Conservation (phyloP, 2,888 invertebrate genomes). For the Epistrophe eligans region DNA sequence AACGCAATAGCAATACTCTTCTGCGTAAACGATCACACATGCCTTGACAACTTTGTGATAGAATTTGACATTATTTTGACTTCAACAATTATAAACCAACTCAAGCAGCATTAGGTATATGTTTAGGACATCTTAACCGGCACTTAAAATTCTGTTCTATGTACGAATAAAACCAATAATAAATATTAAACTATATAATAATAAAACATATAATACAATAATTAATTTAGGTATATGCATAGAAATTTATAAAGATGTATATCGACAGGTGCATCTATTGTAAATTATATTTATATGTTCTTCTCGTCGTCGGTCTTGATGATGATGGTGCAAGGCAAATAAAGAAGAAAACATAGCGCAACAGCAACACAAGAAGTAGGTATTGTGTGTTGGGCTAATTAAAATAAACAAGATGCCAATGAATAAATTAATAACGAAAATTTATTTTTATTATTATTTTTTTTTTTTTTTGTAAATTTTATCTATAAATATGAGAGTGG, state of each 20-base stretch:
- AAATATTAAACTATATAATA: background rate
- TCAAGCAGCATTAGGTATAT: too few species aligned
- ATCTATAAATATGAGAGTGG: slow-evolving; percentile 22
- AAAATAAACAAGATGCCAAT: slow-evolving; percentile 62
- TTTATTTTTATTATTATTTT: background rate
- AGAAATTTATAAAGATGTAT: slow-evolving; percentile 3
- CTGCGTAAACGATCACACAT: too few species aligned
- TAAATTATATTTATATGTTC: slow-evolving; percentile 15
- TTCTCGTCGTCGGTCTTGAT: background rate
- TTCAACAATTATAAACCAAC: too few species aligned
- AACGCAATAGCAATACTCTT: too few species aligned
- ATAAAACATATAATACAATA: background rate
- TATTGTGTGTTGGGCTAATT: slow-evolving; percentile 54
- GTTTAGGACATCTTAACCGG: too few species aligned
- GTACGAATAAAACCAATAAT: background rate
- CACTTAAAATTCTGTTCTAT: too few species aligned
- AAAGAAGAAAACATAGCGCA: background rate
- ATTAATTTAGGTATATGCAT: background rate
- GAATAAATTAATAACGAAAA: slow-evolving; percentile 49
- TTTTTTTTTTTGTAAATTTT: background rate
- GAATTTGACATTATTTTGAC: too few species aligned
- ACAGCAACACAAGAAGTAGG: background rate
- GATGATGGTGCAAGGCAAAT: background rate
- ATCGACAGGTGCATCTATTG: slow-evolving; percentile 33
- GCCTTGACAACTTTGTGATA: too few species aligned